Base-by-base conservation (phyloP, 2,888 invertebrate species). In the Catocala sponsa region DNA sequence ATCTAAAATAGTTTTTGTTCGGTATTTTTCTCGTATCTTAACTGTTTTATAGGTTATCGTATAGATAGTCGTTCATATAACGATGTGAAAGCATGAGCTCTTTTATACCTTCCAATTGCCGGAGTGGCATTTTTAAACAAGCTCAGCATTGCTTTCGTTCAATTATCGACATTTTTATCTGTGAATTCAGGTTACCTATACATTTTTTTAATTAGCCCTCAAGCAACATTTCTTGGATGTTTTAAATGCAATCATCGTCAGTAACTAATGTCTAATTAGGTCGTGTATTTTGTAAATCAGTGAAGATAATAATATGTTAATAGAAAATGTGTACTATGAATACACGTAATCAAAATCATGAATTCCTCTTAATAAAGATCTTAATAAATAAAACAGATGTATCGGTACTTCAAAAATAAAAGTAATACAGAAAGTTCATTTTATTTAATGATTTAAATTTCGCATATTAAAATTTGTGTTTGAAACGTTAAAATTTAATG, bases 161-260 rank as follows among this genome's bases (percentile, higher is more conserved):
- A 61, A 66, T 74, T 75, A 75, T 76, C 74, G 51, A n/a, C 59
- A 54, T 42, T 54, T 47, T 57, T 60, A 74, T 71, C 70, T 73
- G 12, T 46, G 61, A 63, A 73, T 71, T 61, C 54, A 64, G 61
- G 68, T 75, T 70, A 65, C 52, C 15, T 57, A 49, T 44, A 55
- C 33, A 32, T 41, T 55, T 12, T 35, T 50, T 64, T 65, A 73
- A 65, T 46, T 62, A 49, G 7, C 5, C 48, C 42, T 11, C 42
- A 13, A 38, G 62, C 64, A 52, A 49, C 65, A 74, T 74, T 75
- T 65, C 46, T 54, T 49, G 50, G 61, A 70, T 70, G 51, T 48
- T 72, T 65, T 12, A n/a, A 11, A 48, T 5, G 57, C 53, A 56
- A 66, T 63, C 46, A 60, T 53, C 48, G 6, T 54, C 42, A 44